Evolutionary conservation across 1,140 invertebrate species (phyloP).

Genomic region (Drosophila bipectinata): DNA sequence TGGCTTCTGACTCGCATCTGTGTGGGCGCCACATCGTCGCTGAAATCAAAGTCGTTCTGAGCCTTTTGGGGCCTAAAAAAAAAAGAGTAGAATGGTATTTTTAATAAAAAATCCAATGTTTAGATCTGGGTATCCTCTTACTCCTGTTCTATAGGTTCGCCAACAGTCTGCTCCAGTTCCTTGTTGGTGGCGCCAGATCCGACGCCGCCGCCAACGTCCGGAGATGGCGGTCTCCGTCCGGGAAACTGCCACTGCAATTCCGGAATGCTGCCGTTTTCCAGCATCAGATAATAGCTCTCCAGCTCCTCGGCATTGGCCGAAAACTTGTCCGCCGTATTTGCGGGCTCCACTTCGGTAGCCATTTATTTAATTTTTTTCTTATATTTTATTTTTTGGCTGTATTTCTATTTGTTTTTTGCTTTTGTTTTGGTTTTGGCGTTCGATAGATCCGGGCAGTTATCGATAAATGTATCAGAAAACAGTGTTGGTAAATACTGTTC

Average conservation of each 20-base stretch:
- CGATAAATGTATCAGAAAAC: neutral
- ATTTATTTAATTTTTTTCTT: slow-evolving; percentile 20
- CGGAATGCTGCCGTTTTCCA: slow-evolving; percentile 84
- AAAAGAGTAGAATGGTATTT: neutral
- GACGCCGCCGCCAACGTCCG: slow-evolving; percentile 56
- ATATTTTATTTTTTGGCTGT: neutral
- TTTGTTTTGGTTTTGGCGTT: neutral
- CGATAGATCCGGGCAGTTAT: neutral
- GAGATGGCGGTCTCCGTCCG: slow-evolving; percentile 85
- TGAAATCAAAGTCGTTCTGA: slow-evolving; percentile 86
- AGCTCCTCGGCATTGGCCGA: slow-evolving; percentile 85
- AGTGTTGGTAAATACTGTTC: neutral
- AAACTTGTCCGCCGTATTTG: slow-evolving; percentile 59
- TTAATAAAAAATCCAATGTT: neutral
- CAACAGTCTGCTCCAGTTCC: slow-evolving; percentile 49
- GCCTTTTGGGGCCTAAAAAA: slow-evolving; percentile 84
- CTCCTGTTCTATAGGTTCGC: slow-evolving; percentile 63
- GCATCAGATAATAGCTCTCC: slow-evolving; percentile 77
- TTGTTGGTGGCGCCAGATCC: slow-evolving; percentile 46
- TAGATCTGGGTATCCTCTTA: slow-evolving; percentile 16
- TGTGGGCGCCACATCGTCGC: slow-evolving; percentile 86
- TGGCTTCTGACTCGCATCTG: slow-evolving; percentile 85
- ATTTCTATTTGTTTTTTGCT: neutral
- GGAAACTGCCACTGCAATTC: slow-evolving; percentile 87
- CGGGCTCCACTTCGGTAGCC: slow-evolving; percentile 64